A percentile compares a stretch with the other conserved stretches of the same genome.
Evolutionary conservation across 30 jellyfish, hydroid and myxozoan species (phyloP).

Genomic region (Aurelia aurita): DNA sequence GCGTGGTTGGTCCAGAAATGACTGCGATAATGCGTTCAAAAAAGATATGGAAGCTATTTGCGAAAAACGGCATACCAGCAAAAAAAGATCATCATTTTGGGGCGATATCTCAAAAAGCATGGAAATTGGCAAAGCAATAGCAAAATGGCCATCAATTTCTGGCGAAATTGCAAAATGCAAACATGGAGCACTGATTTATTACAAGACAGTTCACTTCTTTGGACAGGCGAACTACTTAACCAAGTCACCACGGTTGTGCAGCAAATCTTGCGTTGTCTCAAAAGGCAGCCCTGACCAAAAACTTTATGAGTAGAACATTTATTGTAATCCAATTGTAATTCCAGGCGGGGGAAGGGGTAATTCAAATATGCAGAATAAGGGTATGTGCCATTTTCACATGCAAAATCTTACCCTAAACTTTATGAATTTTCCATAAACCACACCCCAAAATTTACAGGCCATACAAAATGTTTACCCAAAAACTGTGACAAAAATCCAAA

Average conservation of each 20-base stretch:
- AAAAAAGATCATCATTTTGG: constrained; percentile 11
- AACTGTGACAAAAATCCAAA: too few relatives aligned
- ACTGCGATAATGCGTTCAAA: constrained; percentile 53
- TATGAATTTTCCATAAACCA: too few relatives aligned
- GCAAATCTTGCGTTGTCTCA: constrained; percentile 17
- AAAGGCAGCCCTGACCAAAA: constrained; percentile 38
- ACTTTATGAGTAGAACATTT: too few relatives aligned
- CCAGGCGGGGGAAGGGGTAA: too few relatives aligned
- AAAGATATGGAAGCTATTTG: constrained; percentile 40
- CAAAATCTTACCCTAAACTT: too few relatives aligned
- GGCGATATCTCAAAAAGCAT: background rate
- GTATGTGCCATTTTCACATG: too few relatives aligned
- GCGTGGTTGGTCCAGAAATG: constrained; percentile 39
- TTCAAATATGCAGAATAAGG: too few relatives aligned
- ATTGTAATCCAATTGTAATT: too few relatives aligned
- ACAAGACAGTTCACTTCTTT: constrained; percentile 32
- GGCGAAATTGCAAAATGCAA: constrained; percentile 42
- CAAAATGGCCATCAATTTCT: constrained; percentile 4
- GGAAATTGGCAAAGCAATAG: background rate
- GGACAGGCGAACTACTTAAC: constrained; percentile 13
- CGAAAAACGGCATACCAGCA: background rate
- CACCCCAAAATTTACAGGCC: too few relatives aligned
- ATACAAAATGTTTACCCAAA: too few relatives aligned
- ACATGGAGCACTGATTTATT: constrained; percentile 55
- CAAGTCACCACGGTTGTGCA: constrained; percentile 43